Base-by-base conservation (phyloP, 1,140 invertebrate genomes). In the Aphelinus certus region DNA sequence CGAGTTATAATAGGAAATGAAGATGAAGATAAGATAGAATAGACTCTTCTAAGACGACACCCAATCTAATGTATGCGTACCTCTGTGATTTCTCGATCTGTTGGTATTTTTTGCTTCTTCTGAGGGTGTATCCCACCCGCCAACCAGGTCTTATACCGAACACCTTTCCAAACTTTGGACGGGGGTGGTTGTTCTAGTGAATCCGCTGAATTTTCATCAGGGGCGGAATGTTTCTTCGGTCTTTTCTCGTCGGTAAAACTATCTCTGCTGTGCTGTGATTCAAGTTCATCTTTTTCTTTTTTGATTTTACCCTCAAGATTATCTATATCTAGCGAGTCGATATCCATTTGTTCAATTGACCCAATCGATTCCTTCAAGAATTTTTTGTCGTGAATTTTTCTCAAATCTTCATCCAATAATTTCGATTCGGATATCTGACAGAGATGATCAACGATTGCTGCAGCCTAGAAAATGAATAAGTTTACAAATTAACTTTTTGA, bases 31-130 rank as follows among this genome's bases (percentile, higher is more conserved):
- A 26, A 26, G 26, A 26, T 26, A 26, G 26, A 26, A 26, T 26
- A 26, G 26, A 26, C 26, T 26, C 26, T 26, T 26, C 26, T 26
- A 26, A 26, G 26, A 26, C 26, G 26, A 26, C 26, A 26, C 26
- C 26, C 26, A 26, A 26, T 26, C 26, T 26, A 26, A 26, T 53
- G 51, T 6, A 6, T 53, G 51, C 51, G 51, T 85, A 91, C 90
- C 83, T 96, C 95, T 62, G 93, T 96, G 58, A 96, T 91, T 86
- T 96, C 95, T 80, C 93, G 92, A 76, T 96, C 94, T 0, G 92
- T 93, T 0, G 92, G 91, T 78, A 92, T 92, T 83, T 95, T 95
- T 81, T 93, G 93, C 82, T 93, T 93, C 2, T 88, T 90, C 1
- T 89, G 84, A 10, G 93, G 91, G 68, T 91, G 91, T 57, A 93